Base-by-base conservation (phyloP, 2,113 vertebrate genomes). In the Microtus pennsylvanicus region DNA sequence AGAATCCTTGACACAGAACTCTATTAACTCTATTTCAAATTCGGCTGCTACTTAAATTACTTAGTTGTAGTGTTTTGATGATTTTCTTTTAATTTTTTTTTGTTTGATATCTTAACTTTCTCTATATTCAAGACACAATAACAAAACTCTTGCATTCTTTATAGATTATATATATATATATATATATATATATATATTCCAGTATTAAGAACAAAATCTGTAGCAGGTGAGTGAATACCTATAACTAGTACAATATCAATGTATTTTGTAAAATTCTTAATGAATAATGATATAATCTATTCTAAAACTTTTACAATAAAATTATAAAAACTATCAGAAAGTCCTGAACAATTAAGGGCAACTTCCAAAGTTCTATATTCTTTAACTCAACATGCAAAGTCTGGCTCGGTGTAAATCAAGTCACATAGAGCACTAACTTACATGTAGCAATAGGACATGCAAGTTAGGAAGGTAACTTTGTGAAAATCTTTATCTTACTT, bases 401-500 rank as follows among this genome's bases (percentile, higher is more conserved):
- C 35, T 55, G 28, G 2, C 9, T 30, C 5, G 42, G 7, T 42
- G 14, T 21, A 75, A 58, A 75, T 1, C 4, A 42, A 89, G 0
- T 5, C 50, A 74, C 21, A 55, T 7, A 61, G 13, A n/a, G 21
- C 38, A n/a, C 6, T 26, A 42, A 55, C 16, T 52, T 69, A 45
- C 26, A 26, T 8, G 87, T 3, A 55, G 21, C n/a, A n/a, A 10
- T 50, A 70, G 70, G 26, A 5, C 14, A 42, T 42, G 19, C 35
- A 5, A 30, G 22, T 45, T 14, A 7, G 9, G 35, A 47, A 87
- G 0, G 4, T 81, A 75, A 77, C 9, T 63, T 70, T 47, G n/a
- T 76, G 26, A 96, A 94, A 87, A 75, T 35, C 17, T 7, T 75
- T 28, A 72, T 82, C 72, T 89, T 89, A 65, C 77, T 33, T 76